phyloP scores from a whole-genome alignment of 2,888 invertebrate genomes.

The Sturmia bella region DNA sequence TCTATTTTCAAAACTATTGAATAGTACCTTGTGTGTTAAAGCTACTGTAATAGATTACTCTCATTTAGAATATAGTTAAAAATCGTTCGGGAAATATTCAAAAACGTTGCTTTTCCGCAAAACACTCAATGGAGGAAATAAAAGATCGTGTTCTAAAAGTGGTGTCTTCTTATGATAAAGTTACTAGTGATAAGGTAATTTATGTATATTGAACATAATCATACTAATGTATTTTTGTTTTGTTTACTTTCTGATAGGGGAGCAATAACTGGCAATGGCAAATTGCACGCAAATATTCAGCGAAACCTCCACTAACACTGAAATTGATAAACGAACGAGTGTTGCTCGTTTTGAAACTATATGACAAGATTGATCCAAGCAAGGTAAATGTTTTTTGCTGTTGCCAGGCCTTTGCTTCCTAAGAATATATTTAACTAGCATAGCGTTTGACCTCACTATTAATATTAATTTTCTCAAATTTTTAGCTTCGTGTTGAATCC shows the following conservation, averaged over 20 bases:
- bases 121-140: slow-evolving; percentile 86
- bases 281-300: slow-evolving; percentile 88
- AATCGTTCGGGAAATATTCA: slow-evolving; percentile 61
- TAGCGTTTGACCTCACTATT: too few relatives aligned
- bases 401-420: slow-evolving; percentile 75
- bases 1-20: not conserved
- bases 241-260: slow-evolving; percentile 76
- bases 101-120: slow-evolving; percentile 79
- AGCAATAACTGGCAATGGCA: slow-evolving; percentile 84
- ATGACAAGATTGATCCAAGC: slow-evolving; percentile 96
- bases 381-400: slow-evolving; percentile 88
- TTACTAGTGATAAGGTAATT: slow-evolving; percentile 91
- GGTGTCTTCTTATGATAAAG: slow-evolving; percentile 94
- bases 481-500: slow-evolving; percentile 93
- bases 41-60: not conserved
- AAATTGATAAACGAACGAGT: slow-evolving; percentile 94
- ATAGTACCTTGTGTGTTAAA: not conserved
- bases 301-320: slow-evolving; percentile 89
- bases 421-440: too few relatives aligned
- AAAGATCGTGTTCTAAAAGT: slow-evolving; percentile 93
- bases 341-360: slow-evolving; percentile 96
- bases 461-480: slow-evolving; percentile 21
- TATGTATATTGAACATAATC: slow-evolving; percentile 44
- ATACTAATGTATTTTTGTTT: slow-evolving; percentile 75
- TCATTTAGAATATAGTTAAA: slow-evolving; percentile 59